A percentile compares a stretch with the other conserved stretches of the same genome.
Conservation (phyloP, 1,140 invertebrate genomes). For the Metaphire vulgaris region DNA sequence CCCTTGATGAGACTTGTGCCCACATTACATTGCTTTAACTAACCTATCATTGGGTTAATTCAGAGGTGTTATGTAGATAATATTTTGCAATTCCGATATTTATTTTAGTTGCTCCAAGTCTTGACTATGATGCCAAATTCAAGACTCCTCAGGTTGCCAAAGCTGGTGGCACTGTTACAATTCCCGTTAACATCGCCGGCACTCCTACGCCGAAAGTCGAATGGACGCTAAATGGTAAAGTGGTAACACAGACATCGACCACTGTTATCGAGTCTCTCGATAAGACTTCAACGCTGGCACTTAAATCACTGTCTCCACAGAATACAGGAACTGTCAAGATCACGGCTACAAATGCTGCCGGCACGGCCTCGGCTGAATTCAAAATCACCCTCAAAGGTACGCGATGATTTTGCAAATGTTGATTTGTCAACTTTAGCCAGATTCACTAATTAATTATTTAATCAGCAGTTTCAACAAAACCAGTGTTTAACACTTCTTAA, state of each 20-base stretch:
- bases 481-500: no score
- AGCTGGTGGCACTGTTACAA: constrained; percentile 38
- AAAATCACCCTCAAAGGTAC: constrained; percentile 12
- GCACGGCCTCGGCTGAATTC: constrained; percentile 25
- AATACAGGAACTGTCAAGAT: constrained; percentile 42
- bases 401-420: no score
- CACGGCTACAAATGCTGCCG: constrained; percentile 28
- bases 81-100: no score
- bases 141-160: constrained; percentile 44
- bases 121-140: constrained; percentile 47
- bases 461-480: no score
- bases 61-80: no score
- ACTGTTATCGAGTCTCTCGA: constrained; percentile 43
- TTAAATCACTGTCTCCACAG: constrained; percentile 42
- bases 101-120: constrained; percentile 33
- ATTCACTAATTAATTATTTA: no score
- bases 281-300: constrained; percentile 40
- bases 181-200: constrained; percentile 67
- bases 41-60: no score
- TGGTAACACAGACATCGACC: constrained; percentile 56
- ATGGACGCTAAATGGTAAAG: constrained; percentile 78
- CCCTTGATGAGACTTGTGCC: no score
- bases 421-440: no score
- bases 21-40: no score
- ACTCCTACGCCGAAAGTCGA: constrained; percentile 71